Evolutionary conservation across 64 coral and sea anemone species (phyloP).

Genomic region (Orbicella faveolata): DNA sequence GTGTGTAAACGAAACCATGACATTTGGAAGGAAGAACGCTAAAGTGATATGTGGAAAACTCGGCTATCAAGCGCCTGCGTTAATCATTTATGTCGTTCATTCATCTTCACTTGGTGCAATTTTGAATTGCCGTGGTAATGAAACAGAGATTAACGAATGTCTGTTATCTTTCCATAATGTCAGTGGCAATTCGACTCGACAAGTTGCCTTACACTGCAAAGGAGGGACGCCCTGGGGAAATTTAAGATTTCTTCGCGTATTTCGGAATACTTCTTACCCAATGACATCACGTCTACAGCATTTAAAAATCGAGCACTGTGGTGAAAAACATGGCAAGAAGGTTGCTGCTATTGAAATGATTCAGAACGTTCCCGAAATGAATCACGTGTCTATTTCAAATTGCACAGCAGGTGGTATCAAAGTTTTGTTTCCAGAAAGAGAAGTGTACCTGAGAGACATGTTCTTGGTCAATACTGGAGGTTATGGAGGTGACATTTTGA

Average conservation of each 20-base stretch:
- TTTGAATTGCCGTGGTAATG: conserved; percentile 52
- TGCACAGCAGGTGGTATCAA: conserved; percentile 5
- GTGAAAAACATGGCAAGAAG: not conserved
- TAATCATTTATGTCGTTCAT: not conserved
- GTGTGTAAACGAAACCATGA: not conserved
- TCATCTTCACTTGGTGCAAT: not conserved
- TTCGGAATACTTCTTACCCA: not conserved
- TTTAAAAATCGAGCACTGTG: conserved; percentile 6
- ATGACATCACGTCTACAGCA: not conserved
- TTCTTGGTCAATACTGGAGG: not conserved
- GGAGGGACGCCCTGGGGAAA: conserved; percentile 62
- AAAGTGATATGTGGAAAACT: conserved; percentile 20
- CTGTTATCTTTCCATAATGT: not conserved
- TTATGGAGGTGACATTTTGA: not conserved
- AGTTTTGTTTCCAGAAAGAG: not conserved
- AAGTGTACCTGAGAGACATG: not conserved
- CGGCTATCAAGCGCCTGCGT: not conserved
- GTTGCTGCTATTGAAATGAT: not conserved
- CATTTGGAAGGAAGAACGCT: not conserved
- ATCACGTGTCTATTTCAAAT: not conserved
- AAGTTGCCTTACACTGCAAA: not conserved
- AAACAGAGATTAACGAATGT: conserved; percentile 51
- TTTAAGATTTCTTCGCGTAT: conserved; percentile 36
- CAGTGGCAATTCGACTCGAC: not conserved
- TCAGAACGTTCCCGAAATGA: conserved; percentile 6